Base-by-base conservation (phyloP, 1,140 invertebrate species). In the Rhopalosiphum padi region DNA sequence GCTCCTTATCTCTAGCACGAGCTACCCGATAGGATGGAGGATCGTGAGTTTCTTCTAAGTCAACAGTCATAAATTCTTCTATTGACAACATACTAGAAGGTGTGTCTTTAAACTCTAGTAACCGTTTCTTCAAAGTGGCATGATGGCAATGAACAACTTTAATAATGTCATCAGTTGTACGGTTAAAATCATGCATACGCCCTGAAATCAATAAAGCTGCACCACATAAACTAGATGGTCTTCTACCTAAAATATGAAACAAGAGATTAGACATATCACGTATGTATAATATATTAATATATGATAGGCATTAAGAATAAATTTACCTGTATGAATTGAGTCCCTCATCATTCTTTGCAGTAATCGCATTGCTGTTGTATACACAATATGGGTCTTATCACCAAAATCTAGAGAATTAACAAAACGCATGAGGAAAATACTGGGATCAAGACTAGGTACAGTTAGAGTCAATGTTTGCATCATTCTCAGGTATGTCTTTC, bases 271-370 rank as follows among this genome's bases (percentile, higher is more conserved):
- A 15, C 11, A 30, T 25, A 53, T 53, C 37, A 37, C 37, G 2
- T 53, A 68, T 68, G 11, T 18, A 68, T 30, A 7, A 55, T 55
- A 55, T 55, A 37, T 37, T 37, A 55, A 21, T 9, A 11, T 5
- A 22, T 37, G 53, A 37, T 86, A 2, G 43, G 18, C 25, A 7
- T 48, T 11, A 3, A 15, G 8, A 82, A 93, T 90, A 43, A 23
- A 25, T 43, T 86, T 93, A 93, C 91, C 91, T 55, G 91, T 93
- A 83, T 94, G 93, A 85, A 94, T 89, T 11, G 93, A 94, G 48
- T 99, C 99, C 94, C 98, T 97, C 95, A 99, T 99, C 99, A 99
- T 99, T 95, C 99, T 96, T 95, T 99, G 97, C 18, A 99, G 98
- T 82, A 99, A 96, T 94, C 99, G 96, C 60, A 98, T 96, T 0